phyloP scores from a whole-genome alignment of 2,113 vertebrate genomes.

The Malaclemys terrapin region DNA sequence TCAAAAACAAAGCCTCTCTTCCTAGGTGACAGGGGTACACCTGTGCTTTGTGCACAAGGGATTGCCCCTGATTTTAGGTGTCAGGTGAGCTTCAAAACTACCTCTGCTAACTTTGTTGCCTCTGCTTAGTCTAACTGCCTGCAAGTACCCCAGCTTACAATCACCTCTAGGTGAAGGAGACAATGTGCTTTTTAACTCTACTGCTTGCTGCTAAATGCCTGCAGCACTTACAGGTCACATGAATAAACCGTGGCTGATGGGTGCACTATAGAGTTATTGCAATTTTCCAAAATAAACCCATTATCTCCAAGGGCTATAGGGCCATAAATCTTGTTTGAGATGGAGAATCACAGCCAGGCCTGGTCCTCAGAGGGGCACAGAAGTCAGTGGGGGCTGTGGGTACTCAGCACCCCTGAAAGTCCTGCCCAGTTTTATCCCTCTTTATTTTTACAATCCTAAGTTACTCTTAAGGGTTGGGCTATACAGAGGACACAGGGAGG shows the following conservation, averaged over 20 bases:
- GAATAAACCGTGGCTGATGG: neutral
- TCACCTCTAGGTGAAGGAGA: no score
- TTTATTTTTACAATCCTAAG: neutral
- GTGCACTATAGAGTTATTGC: neutral
- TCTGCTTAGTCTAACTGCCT: no score
- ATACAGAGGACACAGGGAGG: no score
- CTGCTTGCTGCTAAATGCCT: neutral
- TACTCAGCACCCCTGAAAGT: neutral
- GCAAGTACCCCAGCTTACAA: no score
- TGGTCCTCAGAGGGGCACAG: neutral
- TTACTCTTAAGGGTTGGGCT: neutral
- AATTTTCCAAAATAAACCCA: neutral
- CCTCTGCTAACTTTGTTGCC: no score
- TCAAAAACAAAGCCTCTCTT: no score
- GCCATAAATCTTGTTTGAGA: neutral
- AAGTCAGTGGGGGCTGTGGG: neutral
- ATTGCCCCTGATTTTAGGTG: no score
- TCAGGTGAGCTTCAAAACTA: no score
- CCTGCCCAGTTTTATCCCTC: neutral
- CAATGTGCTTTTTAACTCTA: no score
- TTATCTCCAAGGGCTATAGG: neutral
- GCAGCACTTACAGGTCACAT: neutral
- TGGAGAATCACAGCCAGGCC: neutral
- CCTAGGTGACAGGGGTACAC: no score
- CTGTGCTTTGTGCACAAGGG: no score